Conservation (phyloP, 2,113 vertebrate genomes). For the Sylvietta virens region DNA sequence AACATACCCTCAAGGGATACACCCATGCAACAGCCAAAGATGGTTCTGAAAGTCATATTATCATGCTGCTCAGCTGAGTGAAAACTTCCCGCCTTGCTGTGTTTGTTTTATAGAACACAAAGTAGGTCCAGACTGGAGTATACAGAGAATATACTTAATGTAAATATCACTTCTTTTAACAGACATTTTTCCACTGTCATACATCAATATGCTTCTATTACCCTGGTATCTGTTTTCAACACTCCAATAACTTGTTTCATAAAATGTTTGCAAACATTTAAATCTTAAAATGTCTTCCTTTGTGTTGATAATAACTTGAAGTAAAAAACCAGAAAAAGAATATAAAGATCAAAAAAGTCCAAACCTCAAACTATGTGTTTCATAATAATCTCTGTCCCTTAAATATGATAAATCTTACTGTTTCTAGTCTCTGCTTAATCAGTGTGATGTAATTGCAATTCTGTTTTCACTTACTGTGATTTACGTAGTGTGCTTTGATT, state of each 20-base stretch:
- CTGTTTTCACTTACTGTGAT: slow-evolving; percentile 74
- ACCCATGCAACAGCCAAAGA: neutral
- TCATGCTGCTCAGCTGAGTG: neutral
- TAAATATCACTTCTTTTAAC: neutral
- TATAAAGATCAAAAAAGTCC: neutral
- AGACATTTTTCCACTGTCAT: neutral
- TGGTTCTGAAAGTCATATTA: neutral
- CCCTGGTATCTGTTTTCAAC: neutral
- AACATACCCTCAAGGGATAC: fast-evolving
- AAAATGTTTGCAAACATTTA: neutral
- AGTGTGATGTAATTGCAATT: slow-evolving; percentile 74
- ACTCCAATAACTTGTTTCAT: neutral
- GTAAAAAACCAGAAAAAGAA: neutral
- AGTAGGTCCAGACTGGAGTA: neutral
- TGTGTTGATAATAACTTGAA: neutral
- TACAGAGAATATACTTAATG: neutral
- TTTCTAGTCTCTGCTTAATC: slow-evolving; percentile 71
- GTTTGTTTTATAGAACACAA: neutral
- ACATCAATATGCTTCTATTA: neutral
- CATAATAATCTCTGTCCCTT: slow-evolving; percentile 41
- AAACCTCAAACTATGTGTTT: slow-evolving; percentile 3
- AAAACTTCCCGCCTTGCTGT: neutral
- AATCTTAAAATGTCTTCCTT: neutral
- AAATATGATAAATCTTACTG: slow-evolving; percentile 64
- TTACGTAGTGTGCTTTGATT: slow-evolving; percentile 75